Conservation (phyloP, 2,113 vertebrate species). For the Psittacara wagleri region DNA sequence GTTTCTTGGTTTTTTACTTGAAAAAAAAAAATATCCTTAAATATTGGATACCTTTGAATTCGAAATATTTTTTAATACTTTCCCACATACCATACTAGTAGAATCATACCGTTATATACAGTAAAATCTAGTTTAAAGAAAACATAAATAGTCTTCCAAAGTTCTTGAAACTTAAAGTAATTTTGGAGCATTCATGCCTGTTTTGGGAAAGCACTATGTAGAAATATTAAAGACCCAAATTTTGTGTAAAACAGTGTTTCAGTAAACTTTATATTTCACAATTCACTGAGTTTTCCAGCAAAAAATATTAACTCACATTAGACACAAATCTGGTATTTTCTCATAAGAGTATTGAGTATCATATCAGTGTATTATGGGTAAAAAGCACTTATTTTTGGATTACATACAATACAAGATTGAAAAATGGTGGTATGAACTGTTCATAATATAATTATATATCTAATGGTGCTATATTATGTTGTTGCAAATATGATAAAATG, state of each 20-base stretch:
- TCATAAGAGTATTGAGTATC: not conserved
- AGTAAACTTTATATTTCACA: not conserved
- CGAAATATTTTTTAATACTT: not conserved
- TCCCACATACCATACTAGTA: not conserved
- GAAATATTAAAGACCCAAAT: not conserved
- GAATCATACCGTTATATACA: not conserved
- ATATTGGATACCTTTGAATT: not conserved
- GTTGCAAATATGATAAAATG: not conserved
- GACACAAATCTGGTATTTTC: not conserved
- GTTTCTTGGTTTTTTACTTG: not conserved
- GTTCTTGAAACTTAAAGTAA: not conserved
- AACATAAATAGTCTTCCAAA: not conserved
- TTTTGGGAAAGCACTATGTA: not conserved
- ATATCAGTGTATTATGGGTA: fast-evolving
- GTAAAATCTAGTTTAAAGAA: not conserved
- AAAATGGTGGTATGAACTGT: not conserved
- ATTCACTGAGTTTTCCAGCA: not conserved
- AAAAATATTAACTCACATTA: not conserved
- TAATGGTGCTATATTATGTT: not conserved
- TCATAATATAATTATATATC: not conserved
- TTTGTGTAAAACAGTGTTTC: not conserved
- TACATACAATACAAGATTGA: not conserved
- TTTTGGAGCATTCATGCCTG: not conserved
- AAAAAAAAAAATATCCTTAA: not conserved
- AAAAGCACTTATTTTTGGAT: not conserved